Conservation (phyloP, 2,888 invertebrate species). For the Steinernema scapterisci region DNA sequence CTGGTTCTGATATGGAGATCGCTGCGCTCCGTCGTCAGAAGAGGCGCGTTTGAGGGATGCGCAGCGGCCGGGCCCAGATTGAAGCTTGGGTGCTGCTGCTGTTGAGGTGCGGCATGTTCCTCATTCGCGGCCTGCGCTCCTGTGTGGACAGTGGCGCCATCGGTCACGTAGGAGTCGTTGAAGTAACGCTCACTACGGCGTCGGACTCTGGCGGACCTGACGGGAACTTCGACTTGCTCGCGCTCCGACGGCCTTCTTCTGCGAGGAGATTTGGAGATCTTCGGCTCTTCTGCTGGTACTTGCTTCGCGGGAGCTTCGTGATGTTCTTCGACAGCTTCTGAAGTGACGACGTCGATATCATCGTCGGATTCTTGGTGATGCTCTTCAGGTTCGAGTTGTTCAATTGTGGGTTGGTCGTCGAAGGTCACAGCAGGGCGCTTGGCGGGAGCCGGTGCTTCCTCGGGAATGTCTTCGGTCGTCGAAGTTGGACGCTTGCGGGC, state of each 20-base stretch:
- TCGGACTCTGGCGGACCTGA: neutral
- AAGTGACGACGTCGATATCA: neutral
- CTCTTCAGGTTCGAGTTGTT: neutral
- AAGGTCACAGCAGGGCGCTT: slow-evolving; percentile 7
- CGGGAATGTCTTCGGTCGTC: neutral
- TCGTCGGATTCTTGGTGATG: neutral
- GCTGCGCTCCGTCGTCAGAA: slow-evolving; percentile 15
- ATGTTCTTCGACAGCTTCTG: neutral
- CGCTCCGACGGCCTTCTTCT: slow-evolving; percentile 14
- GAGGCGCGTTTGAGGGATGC: neutral
- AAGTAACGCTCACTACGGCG: slow-evolving; percentile 5
- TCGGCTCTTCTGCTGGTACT: neutral
- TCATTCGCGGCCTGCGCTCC: neutral
- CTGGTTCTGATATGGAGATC: slow-evolving; percentile 18
- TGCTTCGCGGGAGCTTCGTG: neutral
- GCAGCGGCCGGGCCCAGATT: neutral
- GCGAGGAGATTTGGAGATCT: neutral
- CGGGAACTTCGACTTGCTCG: slow-evolving; percentile 12
- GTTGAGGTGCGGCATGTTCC: neutral
- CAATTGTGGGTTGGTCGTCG: neutral
- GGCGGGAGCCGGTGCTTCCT: neutral
- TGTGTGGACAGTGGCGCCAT: neutral
- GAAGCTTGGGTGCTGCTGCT: neutral
- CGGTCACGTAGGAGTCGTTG: slow-evolving; percentile 18
- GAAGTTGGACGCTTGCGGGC: neutral